Evolutionary conservation across 2,888 invertebrate genomes (phyloP), one percentile per base, ranked within the genome.

Genomic region (Girardia tigrina): DNA sequence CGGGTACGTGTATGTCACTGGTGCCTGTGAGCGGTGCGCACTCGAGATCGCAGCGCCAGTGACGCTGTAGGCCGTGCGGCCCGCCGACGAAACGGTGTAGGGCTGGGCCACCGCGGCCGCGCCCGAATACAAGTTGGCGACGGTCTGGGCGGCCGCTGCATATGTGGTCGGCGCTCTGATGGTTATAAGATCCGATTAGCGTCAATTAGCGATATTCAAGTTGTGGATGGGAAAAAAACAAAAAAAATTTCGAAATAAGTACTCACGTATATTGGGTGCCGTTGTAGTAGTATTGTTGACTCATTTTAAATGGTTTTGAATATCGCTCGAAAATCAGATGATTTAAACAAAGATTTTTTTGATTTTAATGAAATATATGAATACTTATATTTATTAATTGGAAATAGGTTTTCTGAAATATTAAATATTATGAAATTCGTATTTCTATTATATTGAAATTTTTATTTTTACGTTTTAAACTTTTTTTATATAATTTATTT

Each of bases 261-360:
- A 56, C 56, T 56, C n/a, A 56, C 56, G 56, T 56, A 56, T 56
- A 56, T 56, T 56, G 56, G n/a, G 56, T 56, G n/a, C 56, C 56
- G 23, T 56, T 56, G 23, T 56, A 56, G 23, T 56, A 56, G 23
- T 56, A 56, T 56, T 56, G 56, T 56, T 56, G 56, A 56, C 56
- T 56, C 56, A 56, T 56, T 20, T 56, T 56, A 23, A 56, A 56
- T 56, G 4, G 23, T 6, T 56, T 56, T 20, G 23, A 56, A 56
- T 56, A 16, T 23, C n/a, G n/a, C 56, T 56, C 56, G 4, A 12
- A n/a, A 12, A 12, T 56, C n/a, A 4, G 23, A 16, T 2, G 4
- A 56, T 56, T 56, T 56, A 56, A 56, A 56, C 56, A 56, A 56
- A 16, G n/a, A n/a, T n/a, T n/a, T n/a, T n/a, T n/a, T n/a, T n/a